phyloP scores from a whole-genome alignment of 2,797 vertebrate species.

The Lepus oiostolus region DNA sequence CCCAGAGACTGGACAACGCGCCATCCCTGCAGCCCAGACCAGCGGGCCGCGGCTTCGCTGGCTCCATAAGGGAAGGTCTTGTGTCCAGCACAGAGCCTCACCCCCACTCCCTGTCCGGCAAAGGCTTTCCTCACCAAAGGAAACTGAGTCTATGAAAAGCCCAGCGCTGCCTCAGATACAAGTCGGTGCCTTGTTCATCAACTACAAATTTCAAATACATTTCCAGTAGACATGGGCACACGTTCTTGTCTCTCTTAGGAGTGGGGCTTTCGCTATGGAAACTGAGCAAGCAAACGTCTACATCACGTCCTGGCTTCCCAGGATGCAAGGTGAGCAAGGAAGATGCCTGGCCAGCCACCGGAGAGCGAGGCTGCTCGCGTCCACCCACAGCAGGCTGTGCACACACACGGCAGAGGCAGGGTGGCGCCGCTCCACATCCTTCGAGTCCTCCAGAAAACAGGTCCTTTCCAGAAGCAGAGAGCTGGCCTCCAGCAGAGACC shows the following conservation, averaged over 20 bases:
- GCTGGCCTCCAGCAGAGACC: too few species aligned
- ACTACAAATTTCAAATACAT: background rate
- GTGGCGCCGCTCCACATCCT: background rate
- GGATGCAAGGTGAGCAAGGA: too few species aligned
- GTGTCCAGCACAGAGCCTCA: too few species aligned
- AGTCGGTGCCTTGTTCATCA: background rate
- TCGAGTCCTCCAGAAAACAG: background rate
- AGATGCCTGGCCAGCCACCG: too few species aligned
- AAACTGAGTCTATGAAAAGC: background rate
- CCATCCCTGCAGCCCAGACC: background rate
- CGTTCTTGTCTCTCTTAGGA: background rate
- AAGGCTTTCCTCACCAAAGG: background rate
- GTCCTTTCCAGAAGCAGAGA: background rate
- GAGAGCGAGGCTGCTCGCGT: too few species aligned
- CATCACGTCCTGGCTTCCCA: background rate
- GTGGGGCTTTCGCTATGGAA: background rate
- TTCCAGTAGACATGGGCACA: background rate
- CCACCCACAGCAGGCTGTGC: background rate
- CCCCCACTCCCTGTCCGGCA: background rate
- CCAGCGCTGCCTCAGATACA: background rate
- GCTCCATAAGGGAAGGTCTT: background rate
- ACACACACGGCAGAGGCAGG: too few species aligned
- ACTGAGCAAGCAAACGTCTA: background rate
- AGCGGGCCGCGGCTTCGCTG: background rate
- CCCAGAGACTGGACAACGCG: background rate